Conservation (phyloP, 1,140 invertebrate genomes). For the Pseudomyrmex pallidus region DNA sequence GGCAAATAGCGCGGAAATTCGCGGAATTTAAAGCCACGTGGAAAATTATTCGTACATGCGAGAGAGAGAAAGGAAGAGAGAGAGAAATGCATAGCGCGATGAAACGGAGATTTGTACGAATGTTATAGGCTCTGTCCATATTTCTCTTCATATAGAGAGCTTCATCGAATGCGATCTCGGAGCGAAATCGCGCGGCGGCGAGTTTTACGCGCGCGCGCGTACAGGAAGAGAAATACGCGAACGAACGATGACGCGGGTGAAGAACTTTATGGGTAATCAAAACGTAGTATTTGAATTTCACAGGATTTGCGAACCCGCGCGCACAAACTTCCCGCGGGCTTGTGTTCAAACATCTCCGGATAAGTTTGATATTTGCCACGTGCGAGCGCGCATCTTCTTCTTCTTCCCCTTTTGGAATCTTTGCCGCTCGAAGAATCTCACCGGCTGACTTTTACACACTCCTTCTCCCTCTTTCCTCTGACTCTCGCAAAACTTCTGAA, state of each 20-base stretch:
- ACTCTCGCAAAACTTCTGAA: conserved; percentile 2
- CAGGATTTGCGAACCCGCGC: conserved; percentile 44
- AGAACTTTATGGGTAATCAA: conserved; percentile 57
- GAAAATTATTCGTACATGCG: neutral
- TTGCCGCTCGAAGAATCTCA: conserved; percentile 30
- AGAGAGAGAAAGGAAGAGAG: no score
- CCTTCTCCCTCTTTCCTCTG: no score
- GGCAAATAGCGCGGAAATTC: neutral
- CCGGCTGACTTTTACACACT: conserved; percentile 50
- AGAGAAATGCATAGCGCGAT: neutral
- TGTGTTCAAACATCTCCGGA: conserved; percentile 61
- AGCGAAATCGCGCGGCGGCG: neutral
- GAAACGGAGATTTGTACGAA: neutral
- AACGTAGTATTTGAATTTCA: conserved; percentile 48
- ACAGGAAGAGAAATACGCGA: neutral
- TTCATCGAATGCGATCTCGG: conserved; percentile 27
- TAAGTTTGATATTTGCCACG: conserved; percentile 61
- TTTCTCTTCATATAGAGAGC: neutral
- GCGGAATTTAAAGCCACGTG: neutral
- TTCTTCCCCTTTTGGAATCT: neutral
- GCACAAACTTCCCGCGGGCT: conserved; percentile 55
- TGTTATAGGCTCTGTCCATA: conserved; percentile 22
- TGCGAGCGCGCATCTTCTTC: conserved; percentile 41
- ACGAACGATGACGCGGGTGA: conserved; percentile 1
- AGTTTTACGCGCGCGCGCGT: conserved; percentile 29